Base-by-base conservation (phyloP, 2,113 vertebrate species). In the Cervus canadensis region DNA sequence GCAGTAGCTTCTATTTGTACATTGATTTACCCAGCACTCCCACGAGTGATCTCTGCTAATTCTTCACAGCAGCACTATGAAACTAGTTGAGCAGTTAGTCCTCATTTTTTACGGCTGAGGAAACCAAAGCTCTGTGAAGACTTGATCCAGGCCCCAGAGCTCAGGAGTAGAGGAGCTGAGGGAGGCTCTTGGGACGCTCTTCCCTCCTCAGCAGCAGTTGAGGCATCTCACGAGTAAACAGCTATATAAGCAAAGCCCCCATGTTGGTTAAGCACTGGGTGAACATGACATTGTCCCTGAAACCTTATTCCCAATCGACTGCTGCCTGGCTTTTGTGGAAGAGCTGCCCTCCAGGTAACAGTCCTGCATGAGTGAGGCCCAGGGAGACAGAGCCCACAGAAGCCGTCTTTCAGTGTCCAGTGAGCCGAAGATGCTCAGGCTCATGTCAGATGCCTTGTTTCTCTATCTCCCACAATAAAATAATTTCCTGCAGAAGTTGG, bases 241-340 rank as follows among this genome's bases (percentile, higher is more conserved):
- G 97, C 86, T 92, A 2, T 21, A 16, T 28, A 43, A 48, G 33
- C 91, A 95, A 54, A 93, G 36, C 33, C 81, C 89, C 84, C 52
- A 3, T 3, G 81, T 16, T n/a, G 8, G 67, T 6, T 23, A 76
- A 64, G 97, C 26, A 7, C 64, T 9, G 21, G 43, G 16, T 43
- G 52, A 50, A 21, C 2, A 17, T 43, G 74, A 33, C 45, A 36
- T 8, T n/a, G 48, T 71, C 88, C 79, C n/a, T 3, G 5, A 50
- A 71, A 16, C 79, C 87, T 36, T 8, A 6, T 33, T 71, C 19
- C 45, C 33, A 26, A 15, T 64, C 8, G 25, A 48, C 90, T 87
- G 79, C 60, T 30, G 12, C 78, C 45, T 67, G 74, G 87, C 82
- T 88, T 36, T 81, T 10, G 52, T 4, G 6, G 48, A 14, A 57